Conservation (phyloP, 1,140 invertebrate genomes). For the Drosophila pseudoobscura region DNA sequence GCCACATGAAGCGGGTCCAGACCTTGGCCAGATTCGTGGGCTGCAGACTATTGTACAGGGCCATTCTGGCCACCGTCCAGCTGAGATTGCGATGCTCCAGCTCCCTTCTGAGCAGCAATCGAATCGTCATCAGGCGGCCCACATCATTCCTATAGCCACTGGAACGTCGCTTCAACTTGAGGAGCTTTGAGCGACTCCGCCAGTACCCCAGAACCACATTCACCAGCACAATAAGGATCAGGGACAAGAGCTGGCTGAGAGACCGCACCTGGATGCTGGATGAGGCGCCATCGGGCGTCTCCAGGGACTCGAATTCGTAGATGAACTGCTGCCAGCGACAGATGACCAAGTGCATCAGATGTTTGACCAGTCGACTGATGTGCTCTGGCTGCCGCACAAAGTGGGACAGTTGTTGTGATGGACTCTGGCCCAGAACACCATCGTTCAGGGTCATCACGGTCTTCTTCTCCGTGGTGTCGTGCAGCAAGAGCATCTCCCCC, state of each 20-base stretch:
- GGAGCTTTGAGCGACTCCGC: constrained; percentile 34
- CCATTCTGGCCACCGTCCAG: constrained; percentile 66
- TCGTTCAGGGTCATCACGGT: constrained; percentile 33
- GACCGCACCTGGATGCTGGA: constrained; percentile 42
- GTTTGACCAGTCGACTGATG: constrained; percentile 87
- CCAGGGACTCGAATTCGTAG: constrained; percentile 89
- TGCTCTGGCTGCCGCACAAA: constrained; percentile 86
- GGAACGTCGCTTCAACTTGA: constrained; percentile 40
- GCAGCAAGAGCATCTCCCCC: constrained; percentile 89
- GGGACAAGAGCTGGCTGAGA: constrained; percentile 64
- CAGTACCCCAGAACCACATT: constrained; percentile 70
- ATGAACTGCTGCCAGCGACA: constrained; percentile 92
- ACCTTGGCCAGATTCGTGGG: constrained; percentile 80
- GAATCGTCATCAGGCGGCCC: constrained; percentile 48
- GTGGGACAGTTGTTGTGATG: constrained; percentile 52
- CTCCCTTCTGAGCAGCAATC: constrained; percentile 83
- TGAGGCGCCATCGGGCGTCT: constrained; percentile 84
- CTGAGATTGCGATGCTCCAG: constrained; percentile 69
- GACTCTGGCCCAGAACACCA: constrained; percentile 7
- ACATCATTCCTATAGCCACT: constrained; percentile 36
- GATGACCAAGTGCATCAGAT: constrained; percentile 87
- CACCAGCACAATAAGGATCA: constrained; percentile 70
- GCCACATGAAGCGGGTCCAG: constrained; percentile 71
- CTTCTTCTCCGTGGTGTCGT: constrained; percentile 54
- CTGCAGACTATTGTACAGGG: constrained; percentile 81